phyloP scores from a whole-genome alignment of 2,113 vertebrate species.

The Heterocephalus glaber region DNA sequence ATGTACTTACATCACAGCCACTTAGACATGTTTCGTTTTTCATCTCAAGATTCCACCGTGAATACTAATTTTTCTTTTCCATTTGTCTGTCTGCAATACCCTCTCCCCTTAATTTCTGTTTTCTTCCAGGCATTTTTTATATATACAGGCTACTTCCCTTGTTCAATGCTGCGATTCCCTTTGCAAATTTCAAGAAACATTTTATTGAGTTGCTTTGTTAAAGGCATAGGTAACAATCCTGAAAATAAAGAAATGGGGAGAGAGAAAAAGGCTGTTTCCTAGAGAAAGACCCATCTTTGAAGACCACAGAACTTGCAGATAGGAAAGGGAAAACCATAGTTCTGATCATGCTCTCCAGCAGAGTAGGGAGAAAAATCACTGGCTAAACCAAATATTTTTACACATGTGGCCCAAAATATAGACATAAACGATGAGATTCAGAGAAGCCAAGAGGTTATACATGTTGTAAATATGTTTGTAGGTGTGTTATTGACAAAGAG shows the following conservation, averaged over 20 bases:
- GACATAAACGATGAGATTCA: not conserved
- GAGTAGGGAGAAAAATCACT: not conserved
- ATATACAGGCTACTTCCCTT: not conserved
- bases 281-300: not conserved
- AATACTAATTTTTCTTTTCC: not conserved
- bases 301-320: not conserved
- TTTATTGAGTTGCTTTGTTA: not conserved
- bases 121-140: not conserved
- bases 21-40: not conserved
- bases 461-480: not conserved
- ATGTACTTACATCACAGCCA: too few species aligned
- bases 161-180: not conserved
- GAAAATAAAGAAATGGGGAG: not conserved
- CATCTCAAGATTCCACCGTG: not conserved
- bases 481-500: not conserved
- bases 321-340: not conserved
- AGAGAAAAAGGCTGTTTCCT: not conserved
- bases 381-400: not conserved
- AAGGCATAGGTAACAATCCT: not conserved
- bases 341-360: not conserved
- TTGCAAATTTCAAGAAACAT: not conserved
- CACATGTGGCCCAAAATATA: not conserved
- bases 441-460: not conserved
- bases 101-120: not conserved
- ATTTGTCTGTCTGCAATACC: not conserved